These are phyloP conservation scores for Cepaea nemoralis DNA, from an alignment of 1,140 invertebrate genomes.

Conservation along the genomic window DNA sequence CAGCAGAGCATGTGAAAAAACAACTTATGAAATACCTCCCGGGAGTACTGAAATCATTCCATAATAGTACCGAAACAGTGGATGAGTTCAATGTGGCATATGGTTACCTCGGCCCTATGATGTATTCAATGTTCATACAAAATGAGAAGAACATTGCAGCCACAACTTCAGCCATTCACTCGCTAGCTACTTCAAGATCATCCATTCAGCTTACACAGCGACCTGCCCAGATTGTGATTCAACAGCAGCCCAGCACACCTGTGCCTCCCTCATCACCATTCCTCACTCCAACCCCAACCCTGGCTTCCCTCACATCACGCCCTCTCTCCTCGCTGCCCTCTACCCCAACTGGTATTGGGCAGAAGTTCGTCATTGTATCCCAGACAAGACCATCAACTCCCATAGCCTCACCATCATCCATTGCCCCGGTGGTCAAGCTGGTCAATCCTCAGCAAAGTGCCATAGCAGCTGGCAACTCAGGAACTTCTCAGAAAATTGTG, in stretches of 20 bases:
- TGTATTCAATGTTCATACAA: conserved; percentile 78
- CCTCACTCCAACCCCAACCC: conserved; percentile 46
- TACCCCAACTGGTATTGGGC: conserved; percentile 53
- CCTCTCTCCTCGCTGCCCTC: conserved; percentile 38
- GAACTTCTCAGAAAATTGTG: conserved; percentile 18
- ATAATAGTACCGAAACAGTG: conserved; percentile 82
- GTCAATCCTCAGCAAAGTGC: conserved; percentile 60
- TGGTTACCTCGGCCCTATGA: conserved; percentile 85
- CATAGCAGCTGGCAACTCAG: neutral
- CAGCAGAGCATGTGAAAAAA: conserved; percentile 92
- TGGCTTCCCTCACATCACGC: conserved; percentile 53
- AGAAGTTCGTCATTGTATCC: conserved; percentile 80
- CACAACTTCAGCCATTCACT: conserved; percentile 22
- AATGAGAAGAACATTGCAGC: conserved; percentile 55
- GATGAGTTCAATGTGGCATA: conserved; percentile 91
- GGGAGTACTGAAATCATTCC: conserved; percentile 85
- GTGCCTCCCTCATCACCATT: conserved; percentile 47
- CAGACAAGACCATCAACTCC: conserved; percentile 75
- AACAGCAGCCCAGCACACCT: conserved; percentile 50
- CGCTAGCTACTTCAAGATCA: conserved; percentile 31
- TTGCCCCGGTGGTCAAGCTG: conserved; percentile 79
- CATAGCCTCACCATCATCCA: conserved; percentile 33
- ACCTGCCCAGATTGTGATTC: conserved; percentile 57
- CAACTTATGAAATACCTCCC: conserved; percentile 88
- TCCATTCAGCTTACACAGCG: conserved; percentile 45